Percentiles rank a stretch among this genome's conserved stretches.
Evolutionary conservation across 1,140 invertebrate species (phyloP).

Genomic region (Cotesia glomerata): DNA sequence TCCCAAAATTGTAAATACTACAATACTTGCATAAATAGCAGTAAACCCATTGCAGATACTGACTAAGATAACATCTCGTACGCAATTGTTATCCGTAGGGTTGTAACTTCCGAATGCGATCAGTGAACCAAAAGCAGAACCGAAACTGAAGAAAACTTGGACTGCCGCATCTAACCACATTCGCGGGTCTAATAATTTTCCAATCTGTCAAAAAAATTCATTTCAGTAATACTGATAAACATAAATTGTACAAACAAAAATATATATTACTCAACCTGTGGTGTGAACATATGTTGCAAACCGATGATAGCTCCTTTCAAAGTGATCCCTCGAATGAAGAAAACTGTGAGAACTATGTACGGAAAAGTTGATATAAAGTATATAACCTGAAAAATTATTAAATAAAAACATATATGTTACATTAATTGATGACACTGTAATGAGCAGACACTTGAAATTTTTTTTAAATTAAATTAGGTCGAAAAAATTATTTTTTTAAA

Average conservation of each 20-base stretch:
- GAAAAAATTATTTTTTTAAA: too few relatives aligned
- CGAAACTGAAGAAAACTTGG: constrained; percentile 95
- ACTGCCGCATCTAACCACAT: constrained; percentile 95
- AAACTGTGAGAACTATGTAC: constrained; percentile 93
- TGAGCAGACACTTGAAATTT: constrained; percentile 1
- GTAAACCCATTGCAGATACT: constrained; percentile 90
- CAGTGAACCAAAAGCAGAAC: constrained; percentile 89
- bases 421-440: too few relatives aligned
- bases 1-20: constrained; percentile 86
- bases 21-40: constrained; percentile 92
- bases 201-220: constrained; percentile 64
- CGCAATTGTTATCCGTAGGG: constrained; percentile 88
- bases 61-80: constrained; percentile 86
- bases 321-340: constrained; percentile 91
- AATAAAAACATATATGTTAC: constrained; percentile 27
- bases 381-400: constrained; percentile 73
- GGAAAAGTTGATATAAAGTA: constrained; percentile 97
- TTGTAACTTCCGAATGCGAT: constrained; percentile 93
- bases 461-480: too few relatives aligned
- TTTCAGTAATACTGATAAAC: neutral
- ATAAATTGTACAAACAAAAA: neutral
- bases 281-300: constrained; percentile 89
- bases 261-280: constrained; percentile 68
- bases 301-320: constrained; percentile 88
- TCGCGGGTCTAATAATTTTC: constrained; percentile 78